These are phyloP conservation scores for Eptesicus fuscus DNA, from an alignment of 2,113 vertebrate genomes.

Conservation along the genomic window DNA sequence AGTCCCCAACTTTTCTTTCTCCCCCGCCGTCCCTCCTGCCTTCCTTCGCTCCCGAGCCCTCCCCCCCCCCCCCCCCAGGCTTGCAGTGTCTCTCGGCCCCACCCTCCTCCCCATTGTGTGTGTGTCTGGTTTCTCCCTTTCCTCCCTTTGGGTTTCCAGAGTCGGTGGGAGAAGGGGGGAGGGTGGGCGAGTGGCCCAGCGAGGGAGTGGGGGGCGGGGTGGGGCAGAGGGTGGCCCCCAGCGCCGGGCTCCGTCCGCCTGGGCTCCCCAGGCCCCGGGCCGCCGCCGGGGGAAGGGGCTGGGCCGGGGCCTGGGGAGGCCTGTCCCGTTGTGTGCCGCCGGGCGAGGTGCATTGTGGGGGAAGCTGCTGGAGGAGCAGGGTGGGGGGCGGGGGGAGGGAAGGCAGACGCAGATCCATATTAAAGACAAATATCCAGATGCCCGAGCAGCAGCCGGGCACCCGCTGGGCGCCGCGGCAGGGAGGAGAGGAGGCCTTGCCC, in stretches of 20 bases:
- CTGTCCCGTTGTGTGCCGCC: slow-evolving; percentile 32
- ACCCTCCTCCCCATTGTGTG: neutral
- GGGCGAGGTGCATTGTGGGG: slow-evolving; percentile 69
- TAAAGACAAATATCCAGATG: slow-evolving; percentile 68
- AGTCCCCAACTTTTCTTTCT: neutral
- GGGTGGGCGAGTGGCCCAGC: neutral
- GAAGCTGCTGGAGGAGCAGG: slow-evolving; percentile 58
- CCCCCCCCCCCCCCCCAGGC: neutral
- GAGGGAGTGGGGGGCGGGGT: neutral
- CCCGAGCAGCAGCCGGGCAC: slow-evolving; percentile 59
- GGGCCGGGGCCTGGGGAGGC: neutral
- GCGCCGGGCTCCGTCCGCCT: neutral
- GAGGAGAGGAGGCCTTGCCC: slow-evolving; percentile 19
- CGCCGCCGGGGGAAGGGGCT: slow-evolving; percentile 31
- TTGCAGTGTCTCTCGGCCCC: slow-evolving; percentile 30
- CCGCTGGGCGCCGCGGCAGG: neutral
- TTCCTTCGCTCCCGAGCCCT: slow-evolving; percentile 35
- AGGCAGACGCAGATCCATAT: slow-evolving; percentile 72
- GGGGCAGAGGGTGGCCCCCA: neutral
- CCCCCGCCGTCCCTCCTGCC: neutral
- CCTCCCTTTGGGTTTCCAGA: slow-evolving; percentile 57
- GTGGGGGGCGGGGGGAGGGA: slow-evolving; percentile 44
- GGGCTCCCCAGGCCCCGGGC: no score
- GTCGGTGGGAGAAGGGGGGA: slow-evolving; percentile 43
- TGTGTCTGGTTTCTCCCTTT: slow-evolving; percentile 50